Evolutionary conservation across 1,140 invertebrate genomes (phyloP).

Genomic region (Copidosoma floridanum): DNA sequence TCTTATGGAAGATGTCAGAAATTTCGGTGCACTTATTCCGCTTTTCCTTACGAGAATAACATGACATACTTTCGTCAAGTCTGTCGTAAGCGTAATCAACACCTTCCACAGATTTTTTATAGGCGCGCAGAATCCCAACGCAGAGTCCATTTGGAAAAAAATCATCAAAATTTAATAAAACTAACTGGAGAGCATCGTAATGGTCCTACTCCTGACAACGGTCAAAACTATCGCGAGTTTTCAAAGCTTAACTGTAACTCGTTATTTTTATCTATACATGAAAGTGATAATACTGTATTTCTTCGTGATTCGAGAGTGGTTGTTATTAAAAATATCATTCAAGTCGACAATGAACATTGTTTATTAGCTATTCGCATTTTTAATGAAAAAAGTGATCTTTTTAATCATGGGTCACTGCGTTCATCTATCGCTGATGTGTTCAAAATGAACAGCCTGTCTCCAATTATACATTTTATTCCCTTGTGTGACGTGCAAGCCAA

Average conservation of each 20-base stretch:
- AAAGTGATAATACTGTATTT: slow-evolving; percentile 14
- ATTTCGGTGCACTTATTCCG: slow-evolving; percentile 27
- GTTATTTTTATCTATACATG: slow-evolving; percentile 9
- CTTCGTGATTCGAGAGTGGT: not conserved
- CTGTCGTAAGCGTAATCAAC: slow-evolving; percentile 9
- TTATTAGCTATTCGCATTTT: slow-evolving; percentile 8
- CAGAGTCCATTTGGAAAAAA: not conserved
- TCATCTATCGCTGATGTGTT: slow-evolving; percentile 22
- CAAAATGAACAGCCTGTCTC: slow-evolving; percentile 8
- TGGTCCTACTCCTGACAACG: not conserved
- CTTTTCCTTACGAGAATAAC: slow-evolving; percentile 34
- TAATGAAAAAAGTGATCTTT: slow-evolving; percentile 1
- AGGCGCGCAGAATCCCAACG: slow-evolving; percentile 7
- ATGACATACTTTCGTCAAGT: slow-evolving; percentile 29
- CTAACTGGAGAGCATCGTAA: not conserved
- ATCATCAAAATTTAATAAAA: not conserved
- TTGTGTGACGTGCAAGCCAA: slow-evolving; percentile 14
- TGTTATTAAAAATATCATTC: slow-evolving; percentile 22
- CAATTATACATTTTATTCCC: not conserved
- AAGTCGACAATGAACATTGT: not conserved
- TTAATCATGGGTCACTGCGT: not conserved
- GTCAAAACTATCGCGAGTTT: slow-evolving; percentile 1
- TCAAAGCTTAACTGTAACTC: not conserved
- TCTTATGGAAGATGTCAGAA: slow-evolving; percentile 30
- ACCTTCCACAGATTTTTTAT: slow-evolving; percentile 26